Conservation (phyloP, 1,140 invertebrate species). For the Drosophila tropicalis region DNA sequence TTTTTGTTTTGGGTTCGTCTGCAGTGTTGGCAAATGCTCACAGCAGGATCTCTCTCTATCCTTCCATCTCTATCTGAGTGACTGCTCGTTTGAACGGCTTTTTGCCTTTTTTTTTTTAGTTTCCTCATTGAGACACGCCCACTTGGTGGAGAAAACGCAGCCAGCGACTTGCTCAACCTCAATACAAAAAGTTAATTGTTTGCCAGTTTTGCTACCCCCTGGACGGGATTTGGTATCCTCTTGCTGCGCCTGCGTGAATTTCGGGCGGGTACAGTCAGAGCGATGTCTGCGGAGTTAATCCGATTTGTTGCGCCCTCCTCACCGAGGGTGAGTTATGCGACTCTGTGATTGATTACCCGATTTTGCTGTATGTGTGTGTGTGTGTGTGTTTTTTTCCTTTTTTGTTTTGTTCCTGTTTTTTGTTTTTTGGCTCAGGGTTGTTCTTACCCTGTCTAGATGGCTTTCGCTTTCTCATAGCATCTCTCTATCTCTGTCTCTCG, state of each 20-base stretch:
- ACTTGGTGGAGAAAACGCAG: constrained; percentile 18
- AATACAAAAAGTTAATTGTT: constrained; percentile 76
- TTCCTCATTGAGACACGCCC: constrained; percentile 34
- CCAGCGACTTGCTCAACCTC: constrained; percentile 46
- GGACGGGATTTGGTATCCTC: constrained; percentile 23
- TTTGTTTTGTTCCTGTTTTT: background rate
- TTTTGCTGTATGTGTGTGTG: constrained; percentile 24
- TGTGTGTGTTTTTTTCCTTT: background rate
- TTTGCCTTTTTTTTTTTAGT: constrained; percentile 25
- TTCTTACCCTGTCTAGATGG: constrained; percentile 9
- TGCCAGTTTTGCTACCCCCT: constrained; percentile 49
- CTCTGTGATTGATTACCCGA: constrained; percentile 78
- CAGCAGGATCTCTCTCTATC: constrained; percentile 10
- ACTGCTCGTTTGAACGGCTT: constrained; percentile 39
- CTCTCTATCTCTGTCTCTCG: constrained; percentile 15
- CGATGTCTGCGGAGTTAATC: constrained; percentile 64
- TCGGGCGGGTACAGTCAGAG: constrained; percentile 66
- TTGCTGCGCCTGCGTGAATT: constrained; percentile 66
- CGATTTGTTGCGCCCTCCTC: constrained; percentile 71
- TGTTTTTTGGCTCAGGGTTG: constrained; percentile 33
- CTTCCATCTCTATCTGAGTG: background rate
- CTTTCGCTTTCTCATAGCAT: background rate
- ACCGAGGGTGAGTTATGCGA: constrained; percentile 70
- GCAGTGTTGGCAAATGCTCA: constrained; percentile 61
- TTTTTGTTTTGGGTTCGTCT: background rate